Evolutionary conservation across 2,888 invertebrate genomes (phyloP), one percentile per base, ranked within the genome.

Genomic region (Rhyacophila evoluta): DNA sequence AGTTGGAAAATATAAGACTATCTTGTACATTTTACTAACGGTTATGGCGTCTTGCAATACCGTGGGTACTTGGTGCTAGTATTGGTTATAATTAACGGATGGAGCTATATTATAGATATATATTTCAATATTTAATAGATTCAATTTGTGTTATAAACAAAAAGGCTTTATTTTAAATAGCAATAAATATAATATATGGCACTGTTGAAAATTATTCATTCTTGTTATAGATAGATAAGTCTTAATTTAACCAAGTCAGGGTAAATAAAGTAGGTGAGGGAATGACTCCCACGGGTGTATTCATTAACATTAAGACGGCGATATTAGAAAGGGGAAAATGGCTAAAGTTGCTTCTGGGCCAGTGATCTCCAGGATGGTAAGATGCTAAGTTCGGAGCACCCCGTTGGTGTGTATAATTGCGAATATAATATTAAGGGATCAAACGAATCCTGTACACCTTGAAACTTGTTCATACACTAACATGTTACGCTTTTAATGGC

Each of bases 301-400:
- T 82, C 82, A 81, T 82, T 82, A 80, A 79, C 77, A 81, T 77
- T 80, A 82, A 82, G 80, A 75, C 80, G 80, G 77, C 77, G 33
- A 80, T 77, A 79, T 79, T 77, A 75, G 74, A 75, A 78, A 75
- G 77, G 81, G 81, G 75, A 79, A 81, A 77, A 72, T 73, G 74
- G 70, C 41, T 33, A 77, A 81, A 81, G 81, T 77, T 81, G 74
- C 77, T 38, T 69, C 74, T 39, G 67, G 41, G 55, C 55, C 55
- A 55, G 55, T 25, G 55, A 55, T 55, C 55, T 55, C 15, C 10
- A 33, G 39, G 67, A 67, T 71, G 76, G 68, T 77, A 78, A 78
- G 55, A 77, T 73, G 74, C 69, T 70, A 37, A 78, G 74, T 79
- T 75, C 36, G 19, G 15, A 81, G 72, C 77, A 77, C 75, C 77